phyloP scores from a whole-genome alignment of 2,113 vertebrate genomes.

The Rhynchopsitta pachyrhyncha region DNA sequence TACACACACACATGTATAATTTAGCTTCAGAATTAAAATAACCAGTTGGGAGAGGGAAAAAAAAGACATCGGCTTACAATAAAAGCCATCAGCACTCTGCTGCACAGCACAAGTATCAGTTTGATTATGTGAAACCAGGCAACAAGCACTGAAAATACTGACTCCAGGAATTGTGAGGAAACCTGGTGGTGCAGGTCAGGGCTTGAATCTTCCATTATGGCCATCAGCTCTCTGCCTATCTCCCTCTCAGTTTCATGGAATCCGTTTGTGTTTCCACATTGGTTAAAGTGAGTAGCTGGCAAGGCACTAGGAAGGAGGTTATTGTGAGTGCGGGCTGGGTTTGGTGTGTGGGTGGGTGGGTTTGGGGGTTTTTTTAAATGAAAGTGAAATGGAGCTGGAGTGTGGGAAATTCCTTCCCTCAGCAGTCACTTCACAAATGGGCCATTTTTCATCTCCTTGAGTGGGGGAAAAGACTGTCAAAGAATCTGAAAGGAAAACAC shows the following conservation, averaged over 20 bases:
- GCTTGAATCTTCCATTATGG: neutral
- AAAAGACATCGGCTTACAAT: neutral
- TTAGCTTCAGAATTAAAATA: neutral
- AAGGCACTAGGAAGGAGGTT: neutral
- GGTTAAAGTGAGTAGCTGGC: neutral
- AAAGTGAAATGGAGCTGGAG: constrained; percentile 19
- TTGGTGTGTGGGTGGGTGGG: neutral
- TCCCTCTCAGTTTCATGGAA: neutral
- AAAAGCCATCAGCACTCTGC: neutral
- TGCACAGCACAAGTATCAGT: neutral
- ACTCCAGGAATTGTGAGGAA: neutral
- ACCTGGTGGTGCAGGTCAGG: neutral
- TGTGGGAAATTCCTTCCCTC: constrained; percentile 47
- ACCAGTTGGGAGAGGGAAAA: neutral
- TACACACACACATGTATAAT: neutral
- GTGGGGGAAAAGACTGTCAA: neutral
- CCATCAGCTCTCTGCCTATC: neutral
- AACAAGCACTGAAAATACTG: neutral
- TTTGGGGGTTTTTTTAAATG: neutral
- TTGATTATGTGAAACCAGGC: neutral
- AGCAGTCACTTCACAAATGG: constrained; percentile 11
- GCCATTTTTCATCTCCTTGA: constrained; percentile 21
- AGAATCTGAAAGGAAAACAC: constrained; percentile 39
- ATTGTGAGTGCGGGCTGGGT: neutral
- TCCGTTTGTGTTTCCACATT: neutral